Evolutionary conservation across 2,888 invertebrate genomes (phyloP).

Genomic region (Drosophila kanekoi): DNA sequence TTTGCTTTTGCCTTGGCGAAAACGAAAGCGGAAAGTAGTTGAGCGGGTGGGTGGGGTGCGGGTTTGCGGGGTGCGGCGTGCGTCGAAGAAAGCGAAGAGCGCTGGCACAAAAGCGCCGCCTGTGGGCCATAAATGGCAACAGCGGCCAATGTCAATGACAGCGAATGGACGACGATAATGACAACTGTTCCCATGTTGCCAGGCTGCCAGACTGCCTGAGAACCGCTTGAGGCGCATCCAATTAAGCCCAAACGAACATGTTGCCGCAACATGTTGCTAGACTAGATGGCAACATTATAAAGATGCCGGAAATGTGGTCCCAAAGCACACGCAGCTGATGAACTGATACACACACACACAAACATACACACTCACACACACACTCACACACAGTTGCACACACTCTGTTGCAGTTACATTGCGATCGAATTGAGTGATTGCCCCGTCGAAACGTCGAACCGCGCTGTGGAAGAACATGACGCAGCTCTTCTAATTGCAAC

Average conservation of each 20-base stretch:
- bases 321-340: slow-evolving; percentile 46
- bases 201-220: slow-evolving; percentile 1
- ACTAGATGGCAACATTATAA: slow-evolving; percentile 22
- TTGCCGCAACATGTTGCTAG: slow-evolving; percentile 52
- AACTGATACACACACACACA: slow-evolving; percentile 23
- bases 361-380: neutral
- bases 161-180: slow-evolving; percentile 26
- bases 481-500: slow-evolving; percentile 75
- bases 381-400: neutral
- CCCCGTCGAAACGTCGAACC: slow-evolving; percentile 41
- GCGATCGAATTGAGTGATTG: slow-evolving; percentile 73
- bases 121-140: slow-evolving; percentile 69
- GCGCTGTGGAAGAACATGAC: slow-evolving; percentile 54
- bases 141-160: slow-evolving; percentile 72
- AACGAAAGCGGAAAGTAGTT: slow-evolving; percentile 55
- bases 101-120: slow-evolving; percentile 61
- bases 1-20: slow-evolving; percentile 66
- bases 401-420: slow-evolving; percentile 26
- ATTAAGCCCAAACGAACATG: slow-evolving; percentile 41
- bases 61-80: neutral
- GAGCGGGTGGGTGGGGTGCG: neutral
- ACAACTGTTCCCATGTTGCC: slow-evolving; percentile 12
- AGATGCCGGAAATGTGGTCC: slow-evolving; percentile 59
- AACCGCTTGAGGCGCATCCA: slow-evolving; percentile 42
- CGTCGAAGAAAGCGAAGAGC: slow-evolving; percentile 47